Evolutionary conservation across 2,888 invertebrate species (phyloP).

Genomic region (Leptarthrus brevirostris): DNA sequence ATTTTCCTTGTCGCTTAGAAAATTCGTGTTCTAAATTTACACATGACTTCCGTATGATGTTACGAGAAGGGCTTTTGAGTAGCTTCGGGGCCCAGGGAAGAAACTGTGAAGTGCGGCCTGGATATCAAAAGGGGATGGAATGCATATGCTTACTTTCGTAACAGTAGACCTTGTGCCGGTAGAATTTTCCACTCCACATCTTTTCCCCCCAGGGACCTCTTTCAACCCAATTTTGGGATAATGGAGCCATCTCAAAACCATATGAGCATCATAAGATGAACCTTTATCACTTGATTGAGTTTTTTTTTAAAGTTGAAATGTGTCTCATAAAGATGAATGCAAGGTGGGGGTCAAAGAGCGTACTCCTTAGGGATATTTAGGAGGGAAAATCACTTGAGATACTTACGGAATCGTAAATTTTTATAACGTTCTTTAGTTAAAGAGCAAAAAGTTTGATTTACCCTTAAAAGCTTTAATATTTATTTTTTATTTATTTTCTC

Average conservation of each 20-base stretch:
- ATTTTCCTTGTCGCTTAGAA: no score
- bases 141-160: not conserved
- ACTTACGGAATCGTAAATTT: not conserved
- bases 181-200: not conserved
- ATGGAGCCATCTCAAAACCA: conserved; percentile 5
- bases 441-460: not conserved
- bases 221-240: conserved; percentile 4
- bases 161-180: not conserved
- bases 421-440: not conserved
- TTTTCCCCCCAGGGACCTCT: not conserved
- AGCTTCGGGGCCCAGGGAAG: no score
- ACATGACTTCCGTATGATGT: no score
- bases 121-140: no score
- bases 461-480: no score
- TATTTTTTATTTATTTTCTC: not conserved
- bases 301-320: conserved; percentile 17
- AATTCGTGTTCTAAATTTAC: no score
- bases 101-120: no score
- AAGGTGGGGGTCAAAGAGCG: not conserved
- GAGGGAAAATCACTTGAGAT: not conserved
- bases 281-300: conserved; percentile 31
- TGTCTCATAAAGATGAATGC: not conserved
- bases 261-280: conserved; percentile 24
- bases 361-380: not conserved
- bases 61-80: no score